Percentiles rank a stretch among this genome's conserved stretches.
Evolutionary conservation across 2,797 vertebrate genomes (phyloP).

Genomic region (Cynodonichthys magdalenae): DNA sequence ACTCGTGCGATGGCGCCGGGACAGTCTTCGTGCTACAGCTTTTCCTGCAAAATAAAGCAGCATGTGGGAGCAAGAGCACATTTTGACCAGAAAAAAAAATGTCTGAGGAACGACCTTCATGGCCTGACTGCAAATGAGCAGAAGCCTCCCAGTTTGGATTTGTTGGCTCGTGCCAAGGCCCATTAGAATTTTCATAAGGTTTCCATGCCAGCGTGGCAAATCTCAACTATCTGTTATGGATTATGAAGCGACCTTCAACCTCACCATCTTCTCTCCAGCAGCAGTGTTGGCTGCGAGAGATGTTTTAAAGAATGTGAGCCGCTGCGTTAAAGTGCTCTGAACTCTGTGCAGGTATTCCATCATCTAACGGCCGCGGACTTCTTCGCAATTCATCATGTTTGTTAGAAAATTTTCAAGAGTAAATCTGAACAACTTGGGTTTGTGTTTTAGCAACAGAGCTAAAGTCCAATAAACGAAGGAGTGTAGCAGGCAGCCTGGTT

Average conservation of each 20-base stretch:
- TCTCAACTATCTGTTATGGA: conserved; percentile 53
- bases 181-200: conserved; percentile 50
- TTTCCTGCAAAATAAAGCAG: conserved; percentile 30
- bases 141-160: conserved; percentile 45
- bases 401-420: neutral
- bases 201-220: conserved; percentile 29
- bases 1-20: conserved; percentile 10
- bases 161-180: conserved; percentile 52
- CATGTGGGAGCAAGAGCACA: conserved; percentile 37
- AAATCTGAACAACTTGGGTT: neutral
- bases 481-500: neutral
- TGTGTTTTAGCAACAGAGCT: neutral
- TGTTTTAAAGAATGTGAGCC: conserved; percentile 29
- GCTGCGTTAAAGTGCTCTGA: conserved; percentile 11
- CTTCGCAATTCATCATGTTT: neutral
- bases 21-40: conserved; percentile 5
- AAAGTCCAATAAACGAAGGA: neutral
- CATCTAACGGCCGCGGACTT: conserved; percentile 4
- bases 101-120: conserved; percentile 21
- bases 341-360: conserved; percentile 21
- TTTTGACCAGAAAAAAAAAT: conserved; percentile 16
- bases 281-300: conserved; percentile 15
- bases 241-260: conserved; percentile 62
- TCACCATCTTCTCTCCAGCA: conserved; percentile 28
- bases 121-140: conserved; percentile 48